A percentile compares a stretch with the other conserved stretches of the same genome.
Conservation (phyloP, 2,888 invertebrate species). For the Bombylius major region DNA sequence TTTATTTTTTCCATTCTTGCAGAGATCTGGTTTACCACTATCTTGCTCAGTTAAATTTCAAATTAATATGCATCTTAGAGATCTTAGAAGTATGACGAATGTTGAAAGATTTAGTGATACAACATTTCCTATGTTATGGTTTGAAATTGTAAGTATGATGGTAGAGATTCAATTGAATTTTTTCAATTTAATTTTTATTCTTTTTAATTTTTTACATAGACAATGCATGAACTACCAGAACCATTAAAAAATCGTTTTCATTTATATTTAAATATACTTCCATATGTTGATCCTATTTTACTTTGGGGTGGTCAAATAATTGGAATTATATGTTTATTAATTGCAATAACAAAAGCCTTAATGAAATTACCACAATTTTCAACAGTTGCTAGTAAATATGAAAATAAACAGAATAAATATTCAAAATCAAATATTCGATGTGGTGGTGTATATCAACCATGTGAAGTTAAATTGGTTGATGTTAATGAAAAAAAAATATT, state of each 20-base stretch:
- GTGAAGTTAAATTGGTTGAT: slow-evolving; percentile 28
- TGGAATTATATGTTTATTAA: slow-evolving; percentile 25
- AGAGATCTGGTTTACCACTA: slow-evolving; percentile 64
- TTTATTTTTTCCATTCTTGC: slow-evolving; percentile 8
- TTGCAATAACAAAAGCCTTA: slow-evolving; percentile 30
- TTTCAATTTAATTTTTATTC: background rate
- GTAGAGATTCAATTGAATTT: no score
- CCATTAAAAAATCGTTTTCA: slow-evolving; percentile 50
- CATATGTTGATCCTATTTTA: slow-evolving; percentile 42
- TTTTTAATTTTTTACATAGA: slow-evolving; percentile 39
- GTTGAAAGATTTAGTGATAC: slow-evolving; percentile 55
- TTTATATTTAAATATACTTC: slow-evolving; percentile 60
- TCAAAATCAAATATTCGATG: slow-evolving; percentile 23
- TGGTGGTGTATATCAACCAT: slow-evolving; percentile 26
- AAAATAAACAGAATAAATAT: slow-evolving; percentile 25
- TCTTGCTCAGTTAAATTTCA: slow-evolving; percentile 70
- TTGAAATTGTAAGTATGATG: slow-evolving; percentile 67
- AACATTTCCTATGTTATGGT: slow-evolving; percentile 73
- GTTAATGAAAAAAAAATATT: slow-evolving; percentile 17
- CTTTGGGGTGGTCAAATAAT: slow-evolving; percentile 28
- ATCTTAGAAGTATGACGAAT: slow-evolving; percentile 52
- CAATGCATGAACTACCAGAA: slow-evolving; percentile 54
- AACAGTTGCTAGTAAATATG: slow-evolving; percentile 10
- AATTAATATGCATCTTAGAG: slow-evolving; percentile 72
- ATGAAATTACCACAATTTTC: slow-evolving; percentile 26